Conservation (phyloP, 1,140 invertebrate genomes). For the Drosophila kepulauana region DNA sequence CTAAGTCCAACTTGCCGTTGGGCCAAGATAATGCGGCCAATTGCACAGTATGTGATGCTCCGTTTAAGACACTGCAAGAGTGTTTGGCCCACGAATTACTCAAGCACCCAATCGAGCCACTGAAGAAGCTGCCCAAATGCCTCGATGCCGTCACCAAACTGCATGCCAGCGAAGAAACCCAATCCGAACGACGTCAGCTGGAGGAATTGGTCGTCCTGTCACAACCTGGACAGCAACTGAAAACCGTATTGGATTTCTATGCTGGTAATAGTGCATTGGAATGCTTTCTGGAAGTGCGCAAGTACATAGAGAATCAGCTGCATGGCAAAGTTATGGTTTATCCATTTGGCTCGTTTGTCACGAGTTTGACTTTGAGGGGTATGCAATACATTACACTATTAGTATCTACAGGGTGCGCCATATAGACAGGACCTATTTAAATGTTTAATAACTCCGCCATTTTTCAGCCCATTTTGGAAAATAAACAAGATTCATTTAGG, state of each 20-base stretch:
- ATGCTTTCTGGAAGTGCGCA: constrained; percentile 51
- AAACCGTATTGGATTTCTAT: constrained; percentile 47
- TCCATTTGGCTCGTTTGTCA: constrained; percentile 74
- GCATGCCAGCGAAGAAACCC: constrained; percentile 50
- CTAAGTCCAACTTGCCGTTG: background rate
- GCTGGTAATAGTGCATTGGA: constrained; percentile 44
- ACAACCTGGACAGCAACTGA: constrained; percentile 46
- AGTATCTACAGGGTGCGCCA: no score
- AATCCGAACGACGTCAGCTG: constrained; percentile 51
- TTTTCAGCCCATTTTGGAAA: no score
- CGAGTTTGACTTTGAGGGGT: constrained; percentile 70
- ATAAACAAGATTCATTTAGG: no score
- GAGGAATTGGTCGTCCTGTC: constrained; percentile 21
- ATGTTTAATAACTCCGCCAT: no score
- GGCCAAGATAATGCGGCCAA: constrained; percentile 15
- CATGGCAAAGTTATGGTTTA: constrained; percentile 39
- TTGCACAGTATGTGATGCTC: constrained; percentile 63
- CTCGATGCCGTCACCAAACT: constrained; percentile 52
- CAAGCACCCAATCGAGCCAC: constrained; percentile 47
- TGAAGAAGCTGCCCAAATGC: constrained; percentile 57
- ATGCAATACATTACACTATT: background rate
- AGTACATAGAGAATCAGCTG: constrained; percentile 49
- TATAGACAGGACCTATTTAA: no score
- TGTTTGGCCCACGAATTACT: constrained; percentile 71
- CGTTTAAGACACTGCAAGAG: constrained; percentile 56